phyloP scores from a whole-genome alignment of 2,113 vertebrate genomes.

The Pedetes capensis region DNA sequence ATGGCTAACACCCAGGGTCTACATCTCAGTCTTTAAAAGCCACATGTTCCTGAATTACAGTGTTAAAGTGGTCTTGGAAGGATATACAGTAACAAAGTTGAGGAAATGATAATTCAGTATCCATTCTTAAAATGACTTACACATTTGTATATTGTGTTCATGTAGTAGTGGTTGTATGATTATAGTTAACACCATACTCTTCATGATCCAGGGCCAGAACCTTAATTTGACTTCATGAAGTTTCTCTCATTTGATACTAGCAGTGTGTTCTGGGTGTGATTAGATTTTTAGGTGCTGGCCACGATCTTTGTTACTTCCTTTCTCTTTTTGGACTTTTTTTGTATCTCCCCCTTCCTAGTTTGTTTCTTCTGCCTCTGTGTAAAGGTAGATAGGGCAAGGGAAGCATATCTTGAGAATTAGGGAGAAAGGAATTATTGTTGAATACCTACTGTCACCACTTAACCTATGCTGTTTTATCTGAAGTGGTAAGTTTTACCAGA shows the following conservation, averaged over 20 bases:
- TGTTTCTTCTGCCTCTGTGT: background rate
- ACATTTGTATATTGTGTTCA: background rate
- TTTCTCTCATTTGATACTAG: background rate
- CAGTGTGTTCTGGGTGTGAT: background rate
- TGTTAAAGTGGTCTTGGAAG: background rate
- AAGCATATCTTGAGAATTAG: background rate
- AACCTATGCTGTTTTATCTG: background rate
- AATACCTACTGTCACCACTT: background rate
- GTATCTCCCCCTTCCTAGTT: background rate
- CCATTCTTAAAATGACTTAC: background rate
- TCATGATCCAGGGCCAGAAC: background rate
- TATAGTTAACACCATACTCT: background rate
- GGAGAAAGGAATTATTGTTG: background rate
- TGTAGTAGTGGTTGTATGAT: background rate
- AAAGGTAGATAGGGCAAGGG: background rate
- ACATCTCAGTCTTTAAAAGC: background rate
- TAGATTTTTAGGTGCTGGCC: background rate
- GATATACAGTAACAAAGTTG: background rate
- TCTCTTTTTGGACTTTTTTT: background rate
- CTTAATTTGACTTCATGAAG: background rate
- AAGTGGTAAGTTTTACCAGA: background rate
- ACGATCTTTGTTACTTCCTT: background rate
- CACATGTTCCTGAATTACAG: slow-evolving; percentile 28
- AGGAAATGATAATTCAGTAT: background rate
- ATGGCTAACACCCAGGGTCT: background rate